Base-by-base conservation (phyloP, 64 coral and sea anemone species). In the Dendrophyllia cribrosa region DNA sequence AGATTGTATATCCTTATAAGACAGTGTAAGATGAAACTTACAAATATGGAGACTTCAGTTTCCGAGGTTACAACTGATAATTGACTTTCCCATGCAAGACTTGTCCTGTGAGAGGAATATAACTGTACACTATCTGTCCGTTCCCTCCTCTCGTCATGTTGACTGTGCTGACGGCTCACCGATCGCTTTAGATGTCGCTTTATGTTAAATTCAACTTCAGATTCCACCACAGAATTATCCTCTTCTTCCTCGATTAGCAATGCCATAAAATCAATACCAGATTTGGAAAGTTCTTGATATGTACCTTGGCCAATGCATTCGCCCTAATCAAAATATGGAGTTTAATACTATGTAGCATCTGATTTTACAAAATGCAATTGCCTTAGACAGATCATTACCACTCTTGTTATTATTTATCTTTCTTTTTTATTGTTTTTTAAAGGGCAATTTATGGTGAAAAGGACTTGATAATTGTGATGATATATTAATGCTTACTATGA, bases 221-320 rank as follows among this genome's bases (percentile, higher is more conserved):
- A 86, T 59, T 93, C 95, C 63, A 62, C 17, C 15, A n/a, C 77
- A 21, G 77, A 82, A 22, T 89, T 78, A 51, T 93, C 91, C 51
- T 96, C 87, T 4, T 96, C 75, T 65, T 92, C 91, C 52, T 96
- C 86, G 21, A 76, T 58, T 23, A 93, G 74, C 10, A 90, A 82
- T 51, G 95, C 84, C 60, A 96, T 89, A 21, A 96, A 96, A 7
- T 90, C 91, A 58, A 93, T 14, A 56, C 87, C 73, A 22, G 70
- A 69, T 60, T 81, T 80, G 23, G 91, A 89, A 53, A 96, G 91
- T 45, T 96, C 79, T 44, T 96, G 86, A 62, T 89, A 96, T 55
- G 86, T 96, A 14, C 82, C 81, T 44, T 93, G 86, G 7, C 59
- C 95, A 13, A 90, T 80, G 61, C 95, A 96, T 67, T 80, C 76